Evolutionary conservation across 2,797 vertebrate species (phyloP), one percentile per base, ranked within the genome.

Genomic region (Sparus aurata): DNA sequence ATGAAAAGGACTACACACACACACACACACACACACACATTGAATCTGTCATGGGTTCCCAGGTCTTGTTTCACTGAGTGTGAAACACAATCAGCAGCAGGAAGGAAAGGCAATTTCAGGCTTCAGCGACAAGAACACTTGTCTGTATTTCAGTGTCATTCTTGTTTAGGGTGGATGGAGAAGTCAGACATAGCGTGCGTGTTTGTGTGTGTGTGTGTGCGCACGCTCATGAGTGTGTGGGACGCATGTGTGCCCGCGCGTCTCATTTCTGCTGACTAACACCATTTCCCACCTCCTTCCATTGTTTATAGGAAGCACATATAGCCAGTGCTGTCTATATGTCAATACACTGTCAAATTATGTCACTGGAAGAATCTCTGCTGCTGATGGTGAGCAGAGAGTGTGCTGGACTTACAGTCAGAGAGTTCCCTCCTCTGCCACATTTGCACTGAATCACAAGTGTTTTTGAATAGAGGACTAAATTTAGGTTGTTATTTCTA

Each of bases 31-130:
- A 47, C 34, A 61, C 69, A 69, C 46, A 73, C 52, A 73, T 2
- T 63, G 49, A 61, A 67, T 75, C 55, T 78, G 74, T 83, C 74
- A 69, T 55, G 27, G 53, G 63, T 57, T 84, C 74, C 75, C 66
- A 25, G 78, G 65, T 84, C 80, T 82, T 87, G 89, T 85, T 90
- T 92, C 85, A 84, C 83, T 85, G 80, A 85, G 77, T 90, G 82
- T 92, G 84, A 92, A 90, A 87, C 83, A 80, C 84, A 92, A 91
- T 91, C 91, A 92, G 75, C 84, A 77, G 86, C 86, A 88, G 85
- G 82, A 91, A 86, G 88, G 81, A 90, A 92, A 93, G 83, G 89
- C 91, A 90, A 93, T 94, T 93, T 93, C 86, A 91, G 88, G 91
- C 91, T 87, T 82, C 88, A 89, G 78, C 45, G 41, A 78, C 77